Percentiles rank a stretch among this genome's conserved stretches.
Conservation (phyloP, 1,140 invertebrate species). For the Nasonia longicornis region DNA sequence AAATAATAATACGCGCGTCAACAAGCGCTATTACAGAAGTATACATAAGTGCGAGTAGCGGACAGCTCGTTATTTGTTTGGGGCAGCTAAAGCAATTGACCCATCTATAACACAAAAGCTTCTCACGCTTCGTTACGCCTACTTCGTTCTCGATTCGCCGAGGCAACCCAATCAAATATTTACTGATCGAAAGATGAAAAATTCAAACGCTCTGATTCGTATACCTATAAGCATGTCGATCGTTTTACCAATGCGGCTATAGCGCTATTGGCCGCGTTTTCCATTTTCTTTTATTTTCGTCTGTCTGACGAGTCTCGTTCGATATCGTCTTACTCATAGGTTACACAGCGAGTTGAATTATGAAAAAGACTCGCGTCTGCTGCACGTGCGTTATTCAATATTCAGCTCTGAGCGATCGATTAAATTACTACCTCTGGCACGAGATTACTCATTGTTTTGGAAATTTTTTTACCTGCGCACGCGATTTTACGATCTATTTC, state of each 20-base stretch:
- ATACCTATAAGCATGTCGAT: too few relatives aligned
- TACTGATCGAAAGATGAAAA: neutral
- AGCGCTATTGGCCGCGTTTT: neutral
- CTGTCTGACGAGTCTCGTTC: neutral
- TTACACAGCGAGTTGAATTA: neutral
- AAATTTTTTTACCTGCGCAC: neutral
- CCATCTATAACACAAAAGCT: neutral
- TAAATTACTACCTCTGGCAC: neutral
- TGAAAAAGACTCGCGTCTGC: neutral
- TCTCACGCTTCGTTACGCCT: too few relatives aligned
- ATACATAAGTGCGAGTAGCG: neutral
- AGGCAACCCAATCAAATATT: neutral
- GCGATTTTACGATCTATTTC: too few relatives aligned
- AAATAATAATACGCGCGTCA: too few relatives aligned
- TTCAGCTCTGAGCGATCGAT: neutral
- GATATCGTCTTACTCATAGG: constrained; percentile 9
- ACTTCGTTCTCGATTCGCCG: neutral
- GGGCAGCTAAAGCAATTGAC: neutral
- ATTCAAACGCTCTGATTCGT: neutral
- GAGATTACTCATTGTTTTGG: neutral
- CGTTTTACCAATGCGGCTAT: too few relatives aligned
- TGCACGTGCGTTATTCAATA: neutral
- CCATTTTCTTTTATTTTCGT: neutral
- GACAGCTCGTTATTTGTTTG: neutral
- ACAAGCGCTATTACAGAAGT: neutral